Evolutionary conservation across 2,888 invertebrate species (phyloP).

Genomic region (Hoplodrina ambigua): DNA sequence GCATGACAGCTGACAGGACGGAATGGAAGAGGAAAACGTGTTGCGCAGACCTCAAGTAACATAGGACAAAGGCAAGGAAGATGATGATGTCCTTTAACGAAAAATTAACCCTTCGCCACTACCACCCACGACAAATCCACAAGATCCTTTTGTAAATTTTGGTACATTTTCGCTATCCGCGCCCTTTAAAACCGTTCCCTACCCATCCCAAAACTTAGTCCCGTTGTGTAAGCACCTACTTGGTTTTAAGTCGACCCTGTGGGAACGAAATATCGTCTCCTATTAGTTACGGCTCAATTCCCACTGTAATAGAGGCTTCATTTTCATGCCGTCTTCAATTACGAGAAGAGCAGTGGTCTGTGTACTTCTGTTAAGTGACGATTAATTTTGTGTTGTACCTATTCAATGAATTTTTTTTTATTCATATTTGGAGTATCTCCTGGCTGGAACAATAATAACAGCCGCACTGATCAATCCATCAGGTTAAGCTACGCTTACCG

Average conservation of each 20-base stretch:
- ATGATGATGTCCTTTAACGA: no score
- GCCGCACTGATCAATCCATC: no score
- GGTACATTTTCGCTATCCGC: not conserved
- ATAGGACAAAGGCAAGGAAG: no score
- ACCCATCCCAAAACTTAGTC: conserved; percentile 20
- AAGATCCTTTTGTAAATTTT: no score
- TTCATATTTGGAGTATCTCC: no score
- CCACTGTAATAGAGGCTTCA: conserved; percentile 10
- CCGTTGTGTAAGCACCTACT: conserved; percentile 30
- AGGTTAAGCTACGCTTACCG: no score
- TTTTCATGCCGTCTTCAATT: conserved; percentile 15
- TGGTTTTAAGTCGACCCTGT: conserved; percentile 20
- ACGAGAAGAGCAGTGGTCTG: not conserved
- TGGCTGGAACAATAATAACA: no score
- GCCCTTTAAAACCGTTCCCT: not conserved
- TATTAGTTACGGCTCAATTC: conserved; percentile 30
- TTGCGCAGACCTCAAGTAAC: no score
- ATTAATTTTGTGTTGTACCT: not conserved
- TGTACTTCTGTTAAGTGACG: not conserved
- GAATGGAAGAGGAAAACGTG: no score
- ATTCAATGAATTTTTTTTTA: no score
- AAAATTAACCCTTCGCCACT: not conserved
- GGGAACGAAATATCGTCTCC: conserved; percentile 34
- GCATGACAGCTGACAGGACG: no score
- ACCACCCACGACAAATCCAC: not conserved